Evolutionary conservation across 92 coral and sea anemone species (phyloP), one percentile per base, ranked within the genome.

Genomic region (Porites divaricata): DNA sequence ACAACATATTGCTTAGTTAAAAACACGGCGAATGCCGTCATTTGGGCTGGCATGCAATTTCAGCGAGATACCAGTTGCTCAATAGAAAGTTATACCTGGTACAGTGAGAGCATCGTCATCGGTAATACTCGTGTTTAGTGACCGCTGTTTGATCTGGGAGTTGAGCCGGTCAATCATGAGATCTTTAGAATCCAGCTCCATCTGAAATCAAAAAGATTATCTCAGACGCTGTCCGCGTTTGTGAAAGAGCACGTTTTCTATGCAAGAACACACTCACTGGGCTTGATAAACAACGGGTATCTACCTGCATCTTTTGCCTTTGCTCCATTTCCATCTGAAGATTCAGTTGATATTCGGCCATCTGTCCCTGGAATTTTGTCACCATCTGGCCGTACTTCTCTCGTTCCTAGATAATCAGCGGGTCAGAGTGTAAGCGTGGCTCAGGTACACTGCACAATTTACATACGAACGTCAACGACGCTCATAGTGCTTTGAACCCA

Each of bases 131-230:
- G 87, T 75, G 67, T 77, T 77, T 5, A 90, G 80, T 2, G 81
- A 76, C 51, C 72, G 75, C 12, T 89, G 89, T 84, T 92, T 96
- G 73, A 88, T 50, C 79, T 94, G 98, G 77, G 92, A 92, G 79
- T 85, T 91, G 24, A 96, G 92, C 77, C 93, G 95, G 84, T 96
- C 99, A 41, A 96, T 96, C 89, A 88, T 90, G 67, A 96, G 89
- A 45, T 96, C 98, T 87, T 94, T 96, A 0, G 99, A 94, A 74
- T 92, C 99, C 78, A 90, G 88, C 85, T 96, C 99, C 99, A 96
- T 96, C 99, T 96, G 81, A 75, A 77, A 90, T 77, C 48, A 80
- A 66, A 74, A 20, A 70, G 12, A 70, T 20, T 75, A 49, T 6
- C 6, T 77, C 23, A 59, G 54, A 52, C 26, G 70, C 70, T 66